Percentiles rank a stretch among this genome's conserved stretches.
Evolutionary conservation across 2,113 vertebrate genomes (phyloP).

Genomic region (Neolamprologus variostigma): DNA sequence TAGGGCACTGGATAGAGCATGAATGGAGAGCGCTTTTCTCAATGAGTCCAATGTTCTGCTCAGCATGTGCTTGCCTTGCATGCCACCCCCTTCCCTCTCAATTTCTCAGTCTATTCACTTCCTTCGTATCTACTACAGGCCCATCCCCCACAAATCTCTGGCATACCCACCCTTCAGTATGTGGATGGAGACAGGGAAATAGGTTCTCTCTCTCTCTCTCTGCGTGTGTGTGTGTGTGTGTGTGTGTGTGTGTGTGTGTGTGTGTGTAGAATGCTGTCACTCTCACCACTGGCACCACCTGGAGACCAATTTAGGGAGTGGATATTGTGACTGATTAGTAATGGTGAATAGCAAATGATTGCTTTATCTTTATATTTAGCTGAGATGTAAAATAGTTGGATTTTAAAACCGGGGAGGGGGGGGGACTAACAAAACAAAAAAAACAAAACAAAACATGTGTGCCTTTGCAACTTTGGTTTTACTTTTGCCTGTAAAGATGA

Average conservation of each 20-base stretch:
- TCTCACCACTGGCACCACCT: constrained; percentile 50
- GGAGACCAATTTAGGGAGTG: constrained; percentile 36
- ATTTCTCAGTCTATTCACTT: constrained; percentile 69
- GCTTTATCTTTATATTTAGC: neutral
- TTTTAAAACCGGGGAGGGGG: neutral
- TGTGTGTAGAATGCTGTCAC: constrained; percentile 26
- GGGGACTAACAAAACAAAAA: neutral
- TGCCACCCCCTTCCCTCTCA: constrained; percentile 46
- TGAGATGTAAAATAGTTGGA: neutral
- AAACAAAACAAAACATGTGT: neutral
- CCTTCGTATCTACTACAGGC: constrained; percentile 60
- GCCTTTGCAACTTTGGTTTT: neutral
- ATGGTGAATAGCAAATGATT: neutral
- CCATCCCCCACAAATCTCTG: constrained; percentile 64
- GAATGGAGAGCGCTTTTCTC: constrained; percentile 65
- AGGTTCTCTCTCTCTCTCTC: neutral
- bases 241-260: neutral
- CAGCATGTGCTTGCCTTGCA: constrained; percentile 72
- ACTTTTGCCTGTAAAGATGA: neutral
- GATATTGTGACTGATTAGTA: neutral
- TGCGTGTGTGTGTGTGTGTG: neutral
- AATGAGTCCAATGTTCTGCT: constrained; percentile 73
- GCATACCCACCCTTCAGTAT: constrained; percentile 43
- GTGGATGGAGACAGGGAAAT: constrained; percentile 50
- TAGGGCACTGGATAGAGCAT: constrained; percentile 29